A percentile compares a stretch with the other conserved stretches of the same genome.
phyloP scores from a whole-genome alignment of 2,113 vertebrate species.

The Clarias macrocephalus region DNA sequence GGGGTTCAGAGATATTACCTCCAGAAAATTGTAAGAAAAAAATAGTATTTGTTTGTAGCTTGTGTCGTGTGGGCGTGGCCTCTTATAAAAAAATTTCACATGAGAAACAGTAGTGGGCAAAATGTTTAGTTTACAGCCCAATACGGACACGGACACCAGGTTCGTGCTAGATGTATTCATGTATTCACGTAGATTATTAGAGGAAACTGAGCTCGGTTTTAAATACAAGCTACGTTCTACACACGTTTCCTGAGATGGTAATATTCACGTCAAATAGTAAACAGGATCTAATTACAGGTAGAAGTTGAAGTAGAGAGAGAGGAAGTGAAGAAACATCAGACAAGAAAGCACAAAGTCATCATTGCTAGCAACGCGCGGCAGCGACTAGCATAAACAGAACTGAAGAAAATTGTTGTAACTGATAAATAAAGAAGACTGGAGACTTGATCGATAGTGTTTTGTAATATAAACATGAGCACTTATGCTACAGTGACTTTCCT shows the following conservation, averaged over 20 bases:
- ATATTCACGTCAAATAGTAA: background rate
- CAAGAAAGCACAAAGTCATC: no score
- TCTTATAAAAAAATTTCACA: background rate
- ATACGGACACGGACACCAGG: no score
- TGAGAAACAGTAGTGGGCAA: background rate
- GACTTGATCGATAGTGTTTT: background rate
- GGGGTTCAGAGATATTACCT: constrained; percentile 1
- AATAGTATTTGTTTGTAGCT: background rate
- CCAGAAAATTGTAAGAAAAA: background rate
- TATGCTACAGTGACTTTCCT: background rate
- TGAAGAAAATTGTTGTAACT: background rate
- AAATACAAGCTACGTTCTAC: background rate
- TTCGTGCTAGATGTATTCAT: background rate
- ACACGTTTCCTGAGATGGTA: background rate
- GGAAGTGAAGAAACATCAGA: background rate
- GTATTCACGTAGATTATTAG: background rate
- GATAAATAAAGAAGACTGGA: background rate
- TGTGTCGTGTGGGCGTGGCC: background rate
- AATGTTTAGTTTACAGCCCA: background rate
- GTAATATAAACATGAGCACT: background rate
- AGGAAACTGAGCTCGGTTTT: background rate
- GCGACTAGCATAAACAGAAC: background rate
- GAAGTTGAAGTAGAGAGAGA: background rate
- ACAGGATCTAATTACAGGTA: background rate
- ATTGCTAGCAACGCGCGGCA: background rate